Evolutionary conservation across 2,113 vertebrate genomes (phyloP).

Genomic region (Mirza zaza): DNA sequence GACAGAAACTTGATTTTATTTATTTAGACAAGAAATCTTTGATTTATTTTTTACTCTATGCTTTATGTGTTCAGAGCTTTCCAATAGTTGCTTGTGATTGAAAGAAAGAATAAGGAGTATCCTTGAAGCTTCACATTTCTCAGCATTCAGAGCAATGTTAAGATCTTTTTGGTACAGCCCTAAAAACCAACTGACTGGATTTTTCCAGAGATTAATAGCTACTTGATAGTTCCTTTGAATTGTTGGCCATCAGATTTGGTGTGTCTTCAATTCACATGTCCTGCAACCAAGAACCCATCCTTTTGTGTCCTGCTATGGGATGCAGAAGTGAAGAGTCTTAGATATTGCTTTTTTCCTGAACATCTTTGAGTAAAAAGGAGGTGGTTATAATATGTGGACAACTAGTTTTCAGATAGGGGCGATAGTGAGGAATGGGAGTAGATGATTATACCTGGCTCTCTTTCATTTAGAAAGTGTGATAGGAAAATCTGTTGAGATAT

Average conservation of each 20-base stretch:
- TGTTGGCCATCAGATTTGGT: slow-evolving; percentile 15
- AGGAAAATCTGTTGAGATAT: slow-evolving; percentile 7
- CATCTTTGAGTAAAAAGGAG: slow-evolving; percentile 10
- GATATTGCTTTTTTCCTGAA: not conserved
- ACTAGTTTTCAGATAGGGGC: not conserved
- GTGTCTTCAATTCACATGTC: not conserved
- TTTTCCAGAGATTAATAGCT: slow-evolving; percentile 28
- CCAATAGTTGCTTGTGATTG: not conserved
- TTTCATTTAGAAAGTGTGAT: slow-evolving; percentile 37
- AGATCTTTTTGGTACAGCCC: not conserved
- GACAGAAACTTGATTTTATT: slow-evolving; percentile 20
- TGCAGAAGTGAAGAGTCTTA: not conserved
- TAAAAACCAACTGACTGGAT: not conserved
- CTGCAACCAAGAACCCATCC: not conserved
- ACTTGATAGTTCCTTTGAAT: slow-evolving; percentile 46
- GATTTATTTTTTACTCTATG: slow-evolving; percentile 3
- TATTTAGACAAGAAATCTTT: slow-evolving; percentile 13
- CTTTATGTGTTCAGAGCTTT: slow-evolving; percentile 29
- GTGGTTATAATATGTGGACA: not conserved
- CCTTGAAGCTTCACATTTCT: not conserved
- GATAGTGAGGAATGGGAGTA: not conserved
- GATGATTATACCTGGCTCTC: not conserved
- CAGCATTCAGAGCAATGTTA: not conserved
- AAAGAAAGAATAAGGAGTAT: not conserved
- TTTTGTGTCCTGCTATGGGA: slow-evolving; percentile 10